These are phyloP conservation scores for Flabesymbios commensalis DNA, from an alignment of 2,888 invertebrate species.

Conservation along the genomic window DNA sequence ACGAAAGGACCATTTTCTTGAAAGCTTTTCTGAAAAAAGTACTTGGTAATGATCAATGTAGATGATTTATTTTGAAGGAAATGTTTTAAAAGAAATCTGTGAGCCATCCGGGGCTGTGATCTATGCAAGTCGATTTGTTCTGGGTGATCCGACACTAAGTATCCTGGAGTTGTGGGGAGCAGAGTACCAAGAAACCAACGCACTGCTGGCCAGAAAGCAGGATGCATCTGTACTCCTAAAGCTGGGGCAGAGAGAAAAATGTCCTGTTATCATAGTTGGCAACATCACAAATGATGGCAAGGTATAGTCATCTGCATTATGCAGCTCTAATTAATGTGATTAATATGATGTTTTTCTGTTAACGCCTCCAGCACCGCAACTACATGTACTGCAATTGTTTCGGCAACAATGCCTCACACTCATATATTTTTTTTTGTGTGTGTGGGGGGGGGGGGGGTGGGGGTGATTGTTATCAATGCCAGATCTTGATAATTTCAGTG, in stretches of 20 bases:
- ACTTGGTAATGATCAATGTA: no score
- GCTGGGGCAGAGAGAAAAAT: slow-evolving; percentile 85
- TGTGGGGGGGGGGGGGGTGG: no score
- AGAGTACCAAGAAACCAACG: slow-evolving; percentile 96
- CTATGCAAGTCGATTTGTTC: slow-evolving; percentile 74
- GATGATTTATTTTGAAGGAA: no score
- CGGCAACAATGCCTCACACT: no score
- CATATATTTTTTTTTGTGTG: not conserved
- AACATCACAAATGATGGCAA: slow-evolving; percentile 84
- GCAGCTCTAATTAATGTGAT: no score
- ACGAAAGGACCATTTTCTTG: no score
- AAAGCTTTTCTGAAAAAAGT: no score
- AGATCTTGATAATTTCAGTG: not conserved
- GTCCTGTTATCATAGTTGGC: slow-evolving; percentile 91
- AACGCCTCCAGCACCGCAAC: no score
- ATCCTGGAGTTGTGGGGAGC: slow-evolving; percentile 96
- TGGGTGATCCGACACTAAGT: slow-evolving; percentile 93
- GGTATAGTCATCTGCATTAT: slow-evolving; percentile 54
- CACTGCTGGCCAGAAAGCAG: slow-evolving; percentile 75
- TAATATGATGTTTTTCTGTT: no score
- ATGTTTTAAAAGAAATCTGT: slow-evolving; percentile 94
- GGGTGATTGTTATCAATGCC: no score
- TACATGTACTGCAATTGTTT: no score
- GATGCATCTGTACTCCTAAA: slow-evolving; percentile 70
- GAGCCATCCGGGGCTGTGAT: slow-evolving; percentile 94